phyloP scores from a whole-genome alignment of 2,113 vertebrate species.

The Chloroceryle aenea region DNA sequence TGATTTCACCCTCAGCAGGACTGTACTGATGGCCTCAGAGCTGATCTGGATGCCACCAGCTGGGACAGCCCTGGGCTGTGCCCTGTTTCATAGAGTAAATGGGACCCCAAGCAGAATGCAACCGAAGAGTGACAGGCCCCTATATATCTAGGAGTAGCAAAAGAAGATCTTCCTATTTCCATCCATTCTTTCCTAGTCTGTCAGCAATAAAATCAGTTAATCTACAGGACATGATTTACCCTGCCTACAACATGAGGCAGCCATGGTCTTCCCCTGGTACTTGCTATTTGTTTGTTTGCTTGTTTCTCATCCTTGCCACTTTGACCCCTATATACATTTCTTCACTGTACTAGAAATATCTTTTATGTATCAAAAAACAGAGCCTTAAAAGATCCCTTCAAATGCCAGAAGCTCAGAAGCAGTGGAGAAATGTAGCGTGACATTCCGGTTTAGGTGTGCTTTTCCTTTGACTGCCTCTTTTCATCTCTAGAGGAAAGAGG shows the following conservation, averaged over 20 bases:
- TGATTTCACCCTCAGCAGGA: not conserved
- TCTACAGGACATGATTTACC: not conserved
- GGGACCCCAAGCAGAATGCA: not conserved
- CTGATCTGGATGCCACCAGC: not conserved
- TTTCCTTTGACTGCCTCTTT: conserved; percentile 31
- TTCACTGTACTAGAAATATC: not conserved
- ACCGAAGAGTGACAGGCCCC: not conserved
- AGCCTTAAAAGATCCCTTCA: conserved; percentile 22
- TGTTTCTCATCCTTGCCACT: not conserved
- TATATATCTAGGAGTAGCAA: not conserved
- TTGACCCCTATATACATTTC: not conserved
- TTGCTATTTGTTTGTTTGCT: not conserved
- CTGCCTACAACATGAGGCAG: not conserved
- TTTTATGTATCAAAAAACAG: conserved; percentile 12
- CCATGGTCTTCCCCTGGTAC: not conserved
- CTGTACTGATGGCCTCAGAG: not conserved
- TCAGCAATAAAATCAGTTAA: not conserved
- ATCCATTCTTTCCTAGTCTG: not conserved
- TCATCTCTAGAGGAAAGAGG: conserved; percentile 1
- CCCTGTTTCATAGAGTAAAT: not conserved
- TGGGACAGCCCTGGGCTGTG: not conserved
- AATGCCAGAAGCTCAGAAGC: conserved; percentile 38
- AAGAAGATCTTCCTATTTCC: not conserved
- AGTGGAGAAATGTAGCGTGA: conserved; percentile 9
- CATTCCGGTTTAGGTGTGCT: conserved; percentile 33